A percentile compares a stretch with the other conserved stretches of the same genome.
Evolutionary conservation across 2,113 vertebrate genomes (phyloP).

Genomic region (Equus przewalskii): DNA sequence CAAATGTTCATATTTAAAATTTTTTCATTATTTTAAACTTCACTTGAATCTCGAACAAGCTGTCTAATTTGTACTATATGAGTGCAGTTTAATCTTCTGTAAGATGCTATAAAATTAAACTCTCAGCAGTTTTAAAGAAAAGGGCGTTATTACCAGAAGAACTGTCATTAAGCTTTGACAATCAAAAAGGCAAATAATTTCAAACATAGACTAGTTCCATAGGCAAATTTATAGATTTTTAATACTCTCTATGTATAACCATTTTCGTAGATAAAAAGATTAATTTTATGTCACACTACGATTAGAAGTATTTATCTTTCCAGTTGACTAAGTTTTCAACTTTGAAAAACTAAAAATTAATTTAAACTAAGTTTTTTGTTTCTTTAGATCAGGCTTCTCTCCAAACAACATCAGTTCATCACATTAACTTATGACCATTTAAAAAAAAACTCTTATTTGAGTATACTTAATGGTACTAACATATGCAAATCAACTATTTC

Average conservation of each 20-base stretch:
- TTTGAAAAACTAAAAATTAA: slow-evolving; percentile 55
- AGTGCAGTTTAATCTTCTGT: slow-evolving; percentile 69
- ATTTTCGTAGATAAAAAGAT: slow-evolving; percentile 49
- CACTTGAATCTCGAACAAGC: slow-evolving; percentile 76
- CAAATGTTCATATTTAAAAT: slow-evolving; percentile 64
- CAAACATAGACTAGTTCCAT: slow-evolving; percentile 53
- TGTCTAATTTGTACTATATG: slow-evolving; percentile 69
- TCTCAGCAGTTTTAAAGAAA: slow-evolving; percentile 66
- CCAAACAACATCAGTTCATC: slow-evolving; percentile 41
- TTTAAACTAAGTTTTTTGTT: slow-evolving; percentile 57
- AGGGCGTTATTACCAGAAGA: slow-evolving; percentile 67
- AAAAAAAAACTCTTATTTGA: not conserved
- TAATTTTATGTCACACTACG: slow-evolving; percentile 57
- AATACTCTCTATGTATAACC: slow-evolving; percentile 37
- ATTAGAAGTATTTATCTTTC: slow-evolving; percentile 65
- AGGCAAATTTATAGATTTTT: slow-evolving; percentile 50
- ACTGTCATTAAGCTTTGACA: slow-evolving; percentile 67
- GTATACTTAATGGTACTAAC: slow-evolving; percentile 50
- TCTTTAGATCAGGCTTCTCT: slow-evolving; percentile 36
- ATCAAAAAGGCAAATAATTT: slow-evolving; percentile 62
- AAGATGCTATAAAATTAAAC: slow-evolving; percentile 73
- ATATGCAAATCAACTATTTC: slow-evolving; percentile 38
- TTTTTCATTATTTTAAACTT: slow-evolving; percentile 86
- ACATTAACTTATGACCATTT: not conserved
- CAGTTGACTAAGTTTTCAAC: slow-evolving; percentile 63